Base-by-base conservation (phyloP, 2,888 invertebrate genomes). In the Drosophila lutescens region DNA sequence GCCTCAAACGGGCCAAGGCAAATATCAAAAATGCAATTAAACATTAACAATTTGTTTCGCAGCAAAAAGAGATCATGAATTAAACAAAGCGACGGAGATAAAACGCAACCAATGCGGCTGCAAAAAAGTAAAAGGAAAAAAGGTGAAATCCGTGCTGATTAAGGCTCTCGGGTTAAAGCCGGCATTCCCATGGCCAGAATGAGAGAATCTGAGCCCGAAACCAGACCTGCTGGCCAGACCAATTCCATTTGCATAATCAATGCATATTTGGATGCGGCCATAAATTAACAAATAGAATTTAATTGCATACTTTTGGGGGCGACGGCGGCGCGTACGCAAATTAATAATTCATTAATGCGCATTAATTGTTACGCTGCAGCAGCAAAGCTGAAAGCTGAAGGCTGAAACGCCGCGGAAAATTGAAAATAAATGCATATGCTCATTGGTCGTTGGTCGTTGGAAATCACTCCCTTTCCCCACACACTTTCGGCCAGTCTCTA, bases 231-330 rank as follows among this genome's bases (percentile, higher is more conserved):
- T 58, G 60, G 55, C 46, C 50, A 53, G 73, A 58, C 70, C 86
- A 73, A 77, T 86, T 87, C 72, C 84, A 88, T 83, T 88, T 86
- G 83, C 85, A 88, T 86, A 83, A 83, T 83, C 83, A 80, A 88
- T 86, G 88, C 76, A 83, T 86, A 83, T 88, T 74, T 79, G 79
- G 80, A 71, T 75, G 81, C 66, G 62, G 65, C 71, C 74, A 88
- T 88, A 87, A 85, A 85, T 85, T 88, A 85, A 88, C 84, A 85
- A 85, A 85, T 85, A 85, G 88, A 86, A 88, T 88, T 88, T 87
- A 85, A 85, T 88, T 89, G 88, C 86, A 86, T 87, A 89, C 88
- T 87, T 88, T 82, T 66, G 67, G 68, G 66, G 71, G 43, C 49
- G 67, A 4, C 71, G 30, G 60, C 83, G 63, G 54, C 50, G 58